A percentile compares a stretch with the other conserved stretches of the same genome.
Conservation (phyloP, 2,888 invertebrate genomes). For the Ischnura elegans region DNA sequence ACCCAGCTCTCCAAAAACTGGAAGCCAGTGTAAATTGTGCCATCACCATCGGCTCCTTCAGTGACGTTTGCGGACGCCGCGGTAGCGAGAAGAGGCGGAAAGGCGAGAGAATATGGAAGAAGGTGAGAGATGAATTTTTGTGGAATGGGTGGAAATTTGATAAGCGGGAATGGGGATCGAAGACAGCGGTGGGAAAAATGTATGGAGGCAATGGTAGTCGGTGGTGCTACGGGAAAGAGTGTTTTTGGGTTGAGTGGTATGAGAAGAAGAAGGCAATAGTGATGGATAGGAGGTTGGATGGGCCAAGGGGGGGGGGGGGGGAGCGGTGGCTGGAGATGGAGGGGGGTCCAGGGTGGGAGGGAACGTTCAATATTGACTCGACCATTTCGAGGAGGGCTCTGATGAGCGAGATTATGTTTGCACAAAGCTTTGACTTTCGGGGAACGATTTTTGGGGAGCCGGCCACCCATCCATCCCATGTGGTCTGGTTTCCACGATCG, state of each 20-base stretch:
- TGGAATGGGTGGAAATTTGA: neutral
- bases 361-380: conserved; percentile 56
- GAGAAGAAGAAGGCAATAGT: neutral
- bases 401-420: conserved; percentile 67
- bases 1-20: neutral
- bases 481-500: conserved; percentile 40
- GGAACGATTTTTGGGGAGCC: conserved; percentile 52
- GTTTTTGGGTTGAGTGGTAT: neutral
- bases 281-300: neutral
- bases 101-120: neutral
- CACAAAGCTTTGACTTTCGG: conserved; percentile 66
- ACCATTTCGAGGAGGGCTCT: conserved; percentile 50
- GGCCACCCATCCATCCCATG: neutral
- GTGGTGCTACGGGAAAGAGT: neutral
- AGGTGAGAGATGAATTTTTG: neutral
- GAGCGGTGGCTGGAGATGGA: neutral
- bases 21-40: neutral
- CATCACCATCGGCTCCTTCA: neutral
- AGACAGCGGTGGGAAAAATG: too few species aligned
- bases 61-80: neutral
- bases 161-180: too few species aligned
- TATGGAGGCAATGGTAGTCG: neutral
- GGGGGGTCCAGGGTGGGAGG: neutral
- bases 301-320: neutral
- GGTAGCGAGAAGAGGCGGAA: neutral